phyloP scores from a whole-genome alignment of 64 coral and sea anemone species.

The Porites australiensis region DNA sequence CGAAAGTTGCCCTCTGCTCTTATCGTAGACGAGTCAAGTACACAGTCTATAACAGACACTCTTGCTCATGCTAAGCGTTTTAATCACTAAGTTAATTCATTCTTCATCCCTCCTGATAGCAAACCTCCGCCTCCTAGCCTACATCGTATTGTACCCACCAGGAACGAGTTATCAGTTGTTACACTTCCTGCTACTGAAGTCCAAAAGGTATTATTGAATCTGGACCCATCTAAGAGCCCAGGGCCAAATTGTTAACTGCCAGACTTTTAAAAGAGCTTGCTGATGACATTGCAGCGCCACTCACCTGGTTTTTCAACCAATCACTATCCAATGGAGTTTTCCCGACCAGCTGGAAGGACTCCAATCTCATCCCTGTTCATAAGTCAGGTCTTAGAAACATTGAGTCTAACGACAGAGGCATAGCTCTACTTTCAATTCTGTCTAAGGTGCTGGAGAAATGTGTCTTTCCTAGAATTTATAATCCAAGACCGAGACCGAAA shows the following conservation, averaged over 20 bases:
- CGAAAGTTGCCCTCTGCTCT: not conserved
- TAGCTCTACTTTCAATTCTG: not conserved
- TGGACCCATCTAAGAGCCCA: not conserved
- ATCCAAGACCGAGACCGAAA: no score
- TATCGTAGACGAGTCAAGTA: not conserved
- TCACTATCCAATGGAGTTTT: not conserved
- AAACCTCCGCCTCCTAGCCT: not conserved
- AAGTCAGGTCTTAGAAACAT: not conserved
- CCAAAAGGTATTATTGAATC: not conserved
- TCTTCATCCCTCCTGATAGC: not conserved
- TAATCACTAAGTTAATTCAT: not conserved
- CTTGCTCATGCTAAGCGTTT: not conserved
- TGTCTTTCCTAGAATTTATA: not conserved
- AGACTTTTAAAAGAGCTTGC: not conserved
- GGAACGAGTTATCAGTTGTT: not conserved
- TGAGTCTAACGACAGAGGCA: not conserved
- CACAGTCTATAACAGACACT: not conserved
- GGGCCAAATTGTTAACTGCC: not conserved
- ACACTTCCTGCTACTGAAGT: not conserved
- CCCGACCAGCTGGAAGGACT: not conserved
- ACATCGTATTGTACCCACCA: not conserved
- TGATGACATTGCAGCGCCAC: not conserved
- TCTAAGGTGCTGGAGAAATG: not conserved
- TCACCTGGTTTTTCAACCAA: not conserved
- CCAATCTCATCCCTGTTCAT: not conserved